Base-by-base conservation (phyloP, 2,888 invertebrate genomes). In the Agonum fuliginosum region DNA sequence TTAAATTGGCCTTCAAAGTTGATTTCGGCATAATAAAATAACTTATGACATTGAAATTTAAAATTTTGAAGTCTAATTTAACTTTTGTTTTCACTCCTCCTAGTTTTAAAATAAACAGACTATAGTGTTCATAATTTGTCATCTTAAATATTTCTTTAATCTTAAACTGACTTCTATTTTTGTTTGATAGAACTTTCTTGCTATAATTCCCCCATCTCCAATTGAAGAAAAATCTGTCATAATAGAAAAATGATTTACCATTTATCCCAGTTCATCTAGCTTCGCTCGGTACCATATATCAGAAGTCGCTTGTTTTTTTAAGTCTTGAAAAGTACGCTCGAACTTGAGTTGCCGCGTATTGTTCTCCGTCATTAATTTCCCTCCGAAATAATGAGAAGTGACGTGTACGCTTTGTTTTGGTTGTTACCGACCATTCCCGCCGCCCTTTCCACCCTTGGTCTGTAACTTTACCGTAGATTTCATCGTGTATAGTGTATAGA, bases 391-490 rank as follows among this genome's bases (percentile, higher is more conserved):
- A 67, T 67, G 67, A 75, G 75, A 51, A 75, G 67, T 75, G 75
- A 75, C 75, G 75, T 75, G 75, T 75, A 48, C 17, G 75, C 75
- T 75, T 75, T 75, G 75, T 75, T 75, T 75, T 48, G 65, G 34
- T 62, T 65, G 62, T 51, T 51, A 41, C 72, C 51, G 19, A 20
- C 41, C 37, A 34, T 54, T 46, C 54, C 10, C 30, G n/a, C 12
- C 12, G 8, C 37, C 37, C 43, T 12, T 43, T 22, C 17, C n/a
- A 5, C 71, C 46, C 71, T 17, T 48, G 27, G 30, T 24, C 19
- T 37, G 12, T 24, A n/a, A 54, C 22, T 67, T 37, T 46, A 12
- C 5, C 30, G 54, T 54, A 14, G 20, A 46, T 73, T 62, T 17
- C 24, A 48, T 5, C 22, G 10, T 54, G 20, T 51, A 48, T 27